Evolutionary conservation across 2,797 vertebrate species (phyloP).

Genomic region (Martes flavigula): DNA sequence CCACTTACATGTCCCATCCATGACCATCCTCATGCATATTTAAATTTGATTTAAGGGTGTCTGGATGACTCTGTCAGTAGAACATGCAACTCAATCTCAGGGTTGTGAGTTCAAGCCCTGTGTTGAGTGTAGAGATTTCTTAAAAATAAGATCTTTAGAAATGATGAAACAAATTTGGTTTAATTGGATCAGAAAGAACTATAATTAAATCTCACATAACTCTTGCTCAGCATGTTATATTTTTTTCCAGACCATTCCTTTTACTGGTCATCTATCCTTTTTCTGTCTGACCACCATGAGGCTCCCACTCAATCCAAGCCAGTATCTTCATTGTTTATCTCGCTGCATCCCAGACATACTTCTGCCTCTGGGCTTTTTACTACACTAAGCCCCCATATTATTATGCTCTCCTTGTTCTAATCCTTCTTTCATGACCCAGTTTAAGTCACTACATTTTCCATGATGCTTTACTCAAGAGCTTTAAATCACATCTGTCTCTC

Average conservation of each 20-base stretch:
- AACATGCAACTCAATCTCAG: background rate
- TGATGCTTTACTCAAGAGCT: background rate
- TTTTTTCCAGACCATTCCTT: background rate
- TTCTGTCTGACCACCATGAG: background rate
- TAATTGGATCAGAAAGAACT: constrained; percentile 22
- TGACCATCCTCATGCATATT: constrained; percentile 18
- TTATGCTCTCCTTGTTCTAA: background rate
- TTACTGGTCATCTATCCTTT: background rate
- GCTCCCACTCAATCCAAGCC: background rate
- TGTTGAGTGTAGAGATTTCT: background rate
- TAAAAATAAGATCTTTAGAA: background rate
- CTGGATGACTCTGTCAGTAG: background rate
- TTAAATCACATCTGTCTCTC: background rate
- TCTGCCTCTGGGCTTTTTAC: background rate
- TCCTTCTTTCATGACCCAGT: background rate
- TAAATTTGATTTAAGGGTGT: background rate
- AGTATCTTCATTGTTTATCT: background rate
- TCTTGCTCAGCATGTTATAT: background rate
- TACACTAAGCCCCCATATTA: background rate
- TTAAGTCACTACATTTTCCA: constrained; percentile 16
- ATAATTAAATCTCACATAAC: background rate
- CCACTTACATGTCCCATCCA: background rate
- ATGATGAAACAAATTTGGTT: background rate
- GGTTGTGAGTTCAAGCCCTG: background rate
- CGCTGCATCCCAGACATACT: background rate